Base-by-base conservation (phyloP, 2,113 vertebrate genomes). In the Jacana jacana region DNA sequence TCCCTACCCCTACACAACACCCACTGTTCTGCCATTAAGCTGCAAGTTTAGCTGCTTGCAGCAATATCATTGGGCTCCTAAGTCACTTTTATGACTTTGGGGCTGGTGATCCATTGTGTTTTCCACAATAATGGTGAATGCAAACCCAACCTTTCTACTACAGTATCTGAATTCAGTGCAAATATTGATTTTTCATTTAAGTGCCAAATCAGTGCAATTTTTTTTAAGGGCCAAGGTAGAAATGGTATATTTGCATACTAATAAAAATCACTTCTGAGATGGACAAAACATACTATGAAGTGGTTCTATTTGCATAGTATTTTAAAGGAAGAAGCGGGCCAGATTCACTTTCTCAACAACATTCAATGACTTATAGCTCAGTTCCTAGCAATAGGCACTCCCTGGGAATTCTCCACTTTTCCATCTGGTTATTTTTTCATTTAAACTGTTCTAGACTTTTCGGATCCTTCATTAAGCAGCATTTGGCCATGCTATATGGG, bases 401-500 rank as follows among this genome's bases (percentile, higher is more conserved):
- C 54, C 49, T 79, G 49, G 89, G 84, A 91, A 77, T 82, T 76
- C 24, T 91, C 39, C 0, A 4, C 88, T 89, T 86, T 81, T 73
- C 73, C 77, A 81, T 89, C 89, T 80, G 75, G 40, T 90, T 96
- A 89, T 89, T 95, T 96, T 91, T 85, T 89, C 19, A 81, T 86
- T 95, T 80, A 91, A 91, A 57, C 40, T 82, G 31, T 77, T 82
- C 84, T 89, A 79, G 69, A 92, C 49, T 82, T 88, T 80, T 95
- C 4, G 4, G 75, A 95, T 91, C 84, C 91, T 86, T 95, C 93
- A 80, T 90, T 94, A 89, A 94, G 65, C 69, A 96, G 90, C 89
- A 86, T 63, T 94, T 94, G 93, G 93, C 76, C 92, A 95, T 89
- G 91, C 90, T 91, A 63, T 80, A 89, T 88, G 92, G 68, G 73